Base-by-base conservation (phyloP, 2,888 invertebrate genomes). In the Trypoxylon attenuatum region DNA sequence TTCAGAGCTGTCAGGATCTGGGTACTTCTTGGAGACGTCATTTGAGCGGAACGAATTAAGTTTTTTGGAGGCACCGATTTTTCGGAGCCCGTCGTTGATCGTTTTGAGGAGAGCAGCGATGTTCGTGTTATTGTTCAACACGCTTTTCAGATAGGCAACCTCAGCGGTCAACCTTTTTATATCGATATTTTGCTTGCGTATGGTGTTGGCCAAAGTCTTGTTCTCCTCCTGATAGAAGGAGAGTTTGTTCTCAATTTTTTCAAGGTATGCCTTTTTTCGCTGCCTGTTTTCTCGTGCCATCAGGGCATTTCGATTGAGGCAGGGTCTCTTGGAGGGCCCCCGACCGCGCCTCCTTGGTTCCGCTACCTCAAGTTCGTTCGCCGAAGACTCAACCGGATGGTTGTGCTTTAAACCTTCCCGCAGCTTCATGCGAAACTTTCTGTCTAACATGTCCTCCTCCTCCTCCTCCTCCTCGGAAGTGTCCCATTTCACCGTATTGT, bases 221-320 rank as follows among this genome's bases (percentile, higher is more conserved):
- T 90, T 90, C 21, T 88, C 88, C 5, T 77, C 78, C 39, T 88
- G 88, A 23, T 89, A 84, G 8, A 84, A 79, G 0, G 84, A 73
- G 0, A 90, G 79, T 66, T 89, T 88, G 22, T 84, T 87, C 78
- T 92, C 91, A 13, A 92, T 85, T 13, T 87, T 88, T 58, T 90
- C 88, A 16, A 92, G 73, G 73, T 92, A 90, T 25, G 89, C 88
- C 78, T 92, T 92, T 76, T 92, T 92, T 42, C 88, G 89, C 1
- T 89, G 87, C 1, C 92, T 88, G 78, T 92, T 92, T 77, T 91
- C 90, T 2, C 92, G 86, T 1, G 92, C 92, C 84, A 91, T 88
- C 25, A 91, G 77, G 0, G 92, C 92, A 81, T 92, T 92, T 69
- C 89, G 87, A 6, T 89, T 88, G 13, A 87, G 85, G 66, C 88